Base-by-base conservation (phyloP, 2,797 vertebrate species). In the Bryconaethiops microstoma region DNA sequence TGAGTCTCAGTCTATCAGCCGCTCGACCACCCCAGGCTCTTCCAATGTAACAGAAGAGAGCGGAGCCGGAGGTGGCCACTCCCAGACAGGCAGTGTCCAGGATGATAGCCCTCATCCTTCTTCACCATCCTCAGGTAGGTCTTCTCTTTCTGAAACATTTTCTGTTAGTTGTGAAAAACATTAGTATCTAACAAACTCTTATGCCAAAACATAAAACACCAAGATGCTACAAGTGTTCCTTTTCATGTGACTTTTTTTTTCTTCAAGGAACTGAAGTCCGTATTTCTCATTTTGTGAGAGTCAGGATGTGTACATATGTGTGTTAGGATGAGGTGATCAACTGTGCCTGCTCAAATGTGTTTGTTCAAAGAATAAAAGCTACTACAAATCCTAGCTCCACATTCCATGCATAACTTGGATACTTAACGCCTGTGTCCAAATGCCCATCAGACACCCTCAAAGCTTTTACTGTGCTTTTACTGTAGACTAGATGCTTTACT, bases 41-140 rank as follows among this genome's bases (percentile, higher is more conserved):
- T 99, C 98, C 89, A 99, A 99, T 4, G 93, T 99, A 88, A 99
- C 97, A 0, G 98, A 99, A 89, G 98, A 99, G 92, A 99, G 97
- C 0, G 97, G 96, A 77, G 93, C 92, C 7, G 97, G 97, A 81
- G 98, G 97, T 35, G 97, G 95, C 83, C 96, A 98, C 77, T 99
- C 98, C 0, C 97, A 98, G 94, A 96, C 97, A 0, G 98, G 98
- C 85, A 99, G 97, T 6, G 95, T 97, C 83, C 98, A 98, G 83
- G 98, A 99, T 89, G 98, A 99, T 93, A 99, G 98, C 87, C 98
- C 98, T 5, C 97, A 98, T 86, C 98, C 98, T 48, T 98, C 98
- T 72, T 99, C 98, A 19, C 98, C 98, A 59, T 98, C 97, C 72
- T 99, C 97, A 96, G 98, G 98, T 99, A 97, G 86, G 92, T 71